A percentile compares a stretch with the other conserved stretches of the same genome.
Evolutionary conservation across 2,888 invertebrate species (phyloP).

Genomic region (Drosophila neotestacea): DNA sequence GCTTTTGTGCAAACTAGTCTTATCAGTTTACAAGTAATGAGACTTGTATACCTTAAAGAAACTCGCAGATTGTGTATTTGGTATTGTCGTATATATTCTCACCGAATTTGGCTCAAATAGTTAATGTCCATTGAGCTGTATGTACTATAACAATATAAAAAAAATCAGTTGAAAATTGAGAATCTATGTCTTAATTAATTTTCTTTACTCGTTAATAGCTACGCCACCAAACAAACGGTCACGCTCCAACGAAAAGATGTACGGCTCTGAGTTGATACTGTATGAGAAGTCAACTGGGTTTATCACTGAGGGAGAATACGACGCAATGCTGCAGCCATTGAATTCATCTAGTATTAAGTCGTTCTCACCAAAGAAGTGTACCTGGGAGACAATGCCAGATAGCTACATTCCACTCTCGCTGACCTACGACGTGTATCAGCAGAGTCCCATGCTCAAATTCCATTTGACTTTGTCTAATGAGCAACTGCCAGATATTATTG

Average conservation of each 20-base stretch:
- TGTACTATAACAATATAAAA: too few relatives aligned
- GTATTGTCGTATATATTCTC: too few relatives aligned
- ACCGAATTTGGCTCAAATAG: too few relatives aligned
- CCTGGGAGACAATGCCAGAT: conserved; percentile 88
- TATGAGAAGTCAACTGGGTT: conserved; percentile 96
- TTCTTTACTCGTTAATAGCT: conserved; percentile 38
- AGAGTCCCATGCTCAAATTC: conserved; percentile 93
- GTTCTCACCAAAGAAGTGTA: conserved; percentile 90
- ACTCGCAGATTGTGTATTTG: too few relatives aligned
- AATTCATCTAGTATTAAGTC: conserved; percentile 85
- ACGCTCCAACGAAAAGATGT: conserved; percentile 87
- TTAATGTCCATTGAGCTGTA: too few relatives aligned
- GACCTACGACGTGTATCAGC: conserved; percentile 90
- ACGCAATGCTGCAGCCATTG: conserved; percentile 93
- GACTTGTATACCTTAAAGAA: too few relatives aligned
- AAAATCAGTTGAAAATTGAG: too few relatives aligned
- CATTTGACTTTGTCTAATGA: conserved; percentile 93
- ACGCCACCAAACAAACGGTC: conserved; percentile 89
- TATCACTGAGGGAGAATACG: conserved; percentile 95
- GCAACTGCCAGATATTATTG: conserved; percentile 76
- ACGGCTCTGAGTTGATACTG: conserved; percentile 91
- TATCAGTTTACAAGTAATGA: too few relatives aligned
- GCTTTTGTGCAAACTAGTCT: too few relatives aligned
- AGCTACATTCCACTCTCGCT: conserved; percentile 86
- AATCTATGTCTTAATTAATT: not conserved